phyloP scores from a whole-genome alignment of 2,797 vertebrate genomes.

The Chelidonichthys spinosus region DNA sequence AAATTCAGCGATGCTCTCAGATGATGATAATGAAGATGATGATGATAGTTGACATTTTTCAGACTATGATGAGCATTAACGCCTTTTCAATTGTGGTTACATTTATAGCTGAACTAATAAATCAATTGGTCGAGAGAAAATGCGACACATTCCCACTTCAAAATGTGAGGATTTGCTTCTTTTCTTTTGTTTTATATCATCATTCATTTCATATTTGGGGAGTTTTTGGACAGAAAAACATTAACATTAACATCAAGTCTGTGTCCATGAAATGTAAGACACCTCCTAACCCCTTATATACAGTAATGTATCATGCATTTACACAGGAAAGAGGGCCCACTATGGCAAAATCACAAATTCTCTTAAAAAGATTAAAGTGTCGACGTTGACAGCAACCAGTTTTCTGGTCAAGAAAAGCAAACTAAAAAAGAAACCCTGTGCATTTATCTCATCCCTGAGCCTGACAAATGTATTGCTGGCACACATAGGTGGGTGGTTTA shows the following conservation, averaged over 20 bases:
- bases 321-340: not conserved
- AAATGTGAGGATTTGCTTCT: not conserved
- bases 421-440: not conserved
- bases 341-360: not conserved
- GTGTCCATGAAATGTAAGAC: not conserved
- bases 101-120: conserved; percentile 5
- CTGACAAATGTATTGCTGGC: conserved; percentile 30
- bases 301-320: not conserved
- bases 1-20: conserved; percentile 13
- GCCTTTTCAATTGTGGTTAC: not conserved
- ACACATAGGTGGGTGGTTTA: conserved; percentile 27
- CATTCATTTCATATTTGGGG: not conserved
- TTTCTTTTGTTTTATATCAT: not conserved
- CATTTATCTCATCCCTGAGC: conserved; percentile 21
- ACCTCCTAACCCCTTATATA: not conserved
- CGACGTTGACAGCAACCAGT: not conserved
- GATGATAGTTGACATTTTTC: not conserved
- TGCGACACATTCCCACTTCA: not conserved
- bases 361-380: conserved; percentile 11
- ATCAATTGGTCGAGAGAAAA: conserved; percentile 6
- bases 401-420: not conserved
- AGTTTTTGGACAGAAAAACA: not conserved
- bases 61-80: not conserved
- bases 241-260: not conserved
- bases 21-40: conserved; percentile 6